A percentile compares a stretch with the other conserved stretches of the same genome.
Evolutionary conservation across 2,797 vertebrate genomes (phyloP).

Genomic region (Coluber constrictor): DNA sequence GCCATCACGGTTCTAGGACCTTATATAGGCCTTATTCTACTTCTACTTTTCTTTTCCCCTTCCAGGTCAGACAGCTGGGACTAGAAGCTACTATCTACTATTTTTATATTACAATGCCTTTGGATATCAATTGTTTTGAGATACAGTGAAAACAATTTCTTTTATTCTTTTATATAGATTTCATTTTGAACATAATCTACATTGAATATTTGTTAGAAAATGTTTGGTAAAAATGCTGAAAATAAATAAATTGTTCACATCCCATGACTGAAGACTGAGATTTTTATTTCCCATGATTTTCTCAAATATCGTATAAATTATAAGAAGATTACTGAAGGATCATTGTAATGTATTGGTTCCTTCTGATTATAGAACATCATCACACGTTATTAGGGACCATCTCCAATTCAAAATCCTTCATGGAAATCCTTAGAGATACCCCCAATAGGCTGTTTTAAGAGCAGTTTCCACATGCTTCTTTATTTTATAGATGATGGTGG

Average conservation of each 20-base stretch:
- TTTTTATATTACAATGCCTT: background rate
- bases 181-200: background rate
- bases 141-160: background rate
- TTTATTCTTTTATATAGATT: background rate
- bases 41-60: background rate
- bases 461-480: background rate
- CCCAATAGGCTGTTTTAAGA: background rate
- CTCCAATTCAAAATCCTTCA: background rate
- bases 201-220: background rate
- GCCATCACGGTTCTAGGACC: background rate
- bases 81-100: background rate
- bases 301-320: background rate
- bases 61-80: background rate
- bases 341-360: background rate
- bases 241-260: background rate
- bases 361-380: background rate
- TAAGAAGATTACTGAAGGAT: background rate
- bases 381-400: background rate
- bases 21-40: background rate
- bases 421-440: background rate
- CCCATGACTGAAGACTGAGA: background rate
- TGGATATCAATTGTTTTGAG: background rate
- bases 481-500: background rate
- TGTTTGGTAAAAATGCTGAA: background rate
- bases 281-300: background rate